A percentile compares a stretch with the other conserved stretches of the same genome.
Conservation (phyloP, 1,140 invertebrate genomes). For the Euwallacea similis region DNA sequence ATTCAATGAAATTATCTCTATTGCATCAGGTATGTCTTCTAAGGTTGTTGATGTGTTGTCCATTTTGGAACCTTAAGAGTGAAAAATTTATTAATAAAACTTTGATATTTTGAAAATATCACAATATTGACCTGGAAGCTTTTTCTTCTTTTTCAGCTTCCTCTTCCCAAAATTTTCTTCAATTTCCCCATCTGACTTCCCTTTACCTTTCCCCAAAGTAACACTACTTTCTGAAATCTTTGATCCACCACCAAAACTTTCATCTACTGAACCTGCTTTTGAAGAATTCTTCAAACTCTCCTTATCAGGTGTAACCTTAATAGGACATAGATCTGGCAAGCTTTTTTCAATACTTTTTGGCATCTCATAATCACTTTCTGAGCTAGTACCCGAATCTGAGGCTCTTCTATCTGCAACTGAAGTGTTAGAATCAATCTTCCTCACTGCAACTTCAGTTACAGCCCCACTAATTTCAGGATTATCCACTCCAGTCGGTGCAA, state of each 20-base stretch:
- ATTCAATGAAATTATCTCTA: not conserved
- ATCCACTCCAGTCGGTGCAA: conserved; percentile 37
- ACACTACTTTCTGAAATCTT: no score
- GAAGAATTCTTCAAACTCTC: no score
- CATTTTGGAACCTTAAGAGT: no score
- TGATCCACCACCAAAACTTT: no score
- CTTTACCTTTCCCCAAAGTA: no score
- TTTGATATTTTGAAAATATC: not conserved
- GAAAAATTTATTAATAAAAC: no score
- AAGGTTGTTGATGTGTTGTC: not conserved
- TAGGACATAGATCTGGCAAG: conserved; percentile 44
- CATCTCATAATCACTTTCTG: conserved; percentile 46
- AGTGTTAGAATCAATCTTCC: not conserved
- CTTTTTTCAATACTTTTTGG: conserved; percentile 22
- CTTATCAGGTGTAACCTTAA: conserved; percentile 11
- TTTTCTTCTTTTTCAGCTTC: conserved; percentile 21
- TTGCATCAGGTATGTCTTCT: not conserved
- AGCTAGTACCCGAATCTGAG: conserved; percentile 35
- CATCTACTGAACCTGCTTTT: no score
- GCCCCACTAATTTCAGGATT: not conserved
- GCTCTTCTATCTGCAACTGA: not conserved
- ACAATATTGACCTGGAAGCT: conserved; percentile 3
- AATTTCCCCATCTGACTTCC: no score
- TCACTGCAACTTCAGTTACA: not conserved
- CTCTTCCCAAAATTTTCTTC: not conserved